Conservation (phyloP, 1,140 invertebrate species). For the Tetranychus cinnabarinus region DNA sequence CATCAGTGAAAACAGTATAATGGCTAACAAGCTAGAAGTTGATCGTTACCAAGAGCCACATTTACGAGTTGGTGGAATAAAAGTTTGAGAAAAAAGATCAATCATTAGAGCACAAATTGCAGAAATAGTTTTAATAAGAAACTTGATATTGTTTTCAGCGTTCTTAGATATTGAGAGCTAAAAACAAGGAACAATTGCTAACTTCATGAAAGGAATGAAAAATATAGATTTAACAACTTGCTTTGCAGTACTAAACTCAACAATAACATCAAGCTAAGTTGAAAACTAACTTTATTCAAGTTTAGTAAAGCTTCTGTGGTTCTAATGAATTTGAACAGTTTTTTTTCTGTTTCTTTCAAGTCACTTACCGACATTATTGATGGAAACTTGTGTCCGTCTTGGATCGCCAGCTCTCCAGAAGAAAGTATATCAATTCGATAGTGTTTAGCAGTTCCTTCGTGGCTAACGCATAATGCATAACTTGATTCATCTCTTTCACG, state of each 20-base stretch:
- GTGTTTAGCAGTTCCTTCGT: constrained; percentile 21
- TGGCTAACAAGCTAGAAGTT: constrained; percentile 15
- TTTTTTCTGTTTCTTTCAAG: not conserved
- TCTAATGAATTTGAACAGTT: too few relatives aligned
- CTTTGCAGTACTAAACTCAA: too few relatives aligned
- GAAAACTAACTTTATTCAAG: too few relatives aligned
- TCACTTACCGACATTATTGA: constrained; percentile 24
- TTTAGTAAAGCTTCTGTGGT: too few relatives aligned
- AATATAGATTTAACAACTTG: too few relatives aligned
- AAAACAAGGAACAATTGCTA: too few relatives aligned
- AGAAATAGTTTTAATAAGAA: too few relatives aligned
- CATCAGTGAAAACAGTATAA: constrained; percentile 16
- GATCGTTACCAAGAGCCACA: not conserved
- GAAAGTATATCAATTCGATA: constrained; percentile 23
- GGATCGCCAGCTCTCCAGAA: constrained; percentile 20
- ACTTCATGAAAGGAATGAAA: too few relatives aligned
- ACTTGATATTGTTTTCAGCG: too few relatives aligned
- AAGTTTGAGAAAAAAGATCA: not conserved
- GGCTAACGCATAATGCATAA: constrained; percentile 25
- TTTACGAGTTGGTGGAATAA: not conserved
- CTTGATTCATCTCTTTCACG: constrained; percentile 17
- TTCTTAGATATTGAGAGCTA: too few relatives aligned
- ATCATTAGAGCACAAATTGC: too few relatives aligned
- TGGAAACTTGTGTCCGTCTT: constrained; percentile 26
- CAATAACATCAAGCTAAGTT: too few relatives aligned